Conservation (phyloP, 2,888 invertebrate species). For the Oscheius sp. region DNA sequence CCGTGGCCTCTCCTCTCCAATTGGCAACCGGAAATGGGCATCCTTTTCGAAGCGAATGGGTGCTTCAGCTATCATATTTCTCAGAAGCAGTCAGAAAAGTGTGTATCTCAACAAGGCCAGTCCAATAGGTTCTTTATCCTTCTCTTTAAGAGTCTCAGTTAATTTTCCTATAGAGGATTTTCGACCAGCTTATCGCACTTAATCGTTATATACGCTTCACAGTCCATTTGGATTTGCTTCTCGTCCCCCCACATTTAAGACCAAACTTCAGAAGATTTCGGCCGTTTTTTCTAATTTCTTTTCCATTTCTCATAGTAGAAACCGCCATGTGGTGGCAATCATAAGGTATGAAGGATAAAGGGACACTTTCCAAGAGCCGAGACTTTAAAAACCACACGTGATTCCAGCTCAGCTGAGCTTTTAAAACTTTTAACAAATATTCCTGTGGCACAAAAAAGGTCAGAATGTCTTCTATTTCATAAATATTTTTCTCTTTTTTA, state of each 20-base stretch:
- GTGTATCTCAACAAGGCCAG: too few relatives aligned
- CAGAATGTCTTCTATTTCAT: too few relatives aligned
- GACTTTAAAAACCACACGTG: slow-evolving; percentile 28
- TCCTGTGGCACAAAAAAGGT: too few relatives aligned
- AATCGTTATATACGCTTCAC: background rate
- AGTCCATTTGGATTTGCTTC: background rate
- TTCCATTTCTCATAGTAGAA: background rate
- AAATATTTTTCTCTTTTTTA: too few relatives aligned
- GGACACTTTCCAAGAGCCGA: background rate
- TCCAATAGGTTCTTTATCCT: slow-evolving; percentile 8
- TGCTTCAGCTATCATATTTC: slow-evolving; percentile 37
- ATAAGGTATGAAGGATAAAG: slow-evolving; percentile 20
- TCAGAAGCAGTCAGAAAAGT: slow-evolving; percentile 32
- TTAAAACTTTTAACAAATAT: slow-evolving; percentile 15
- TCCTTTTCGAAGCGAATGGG: slow-evolving; percentile 38
- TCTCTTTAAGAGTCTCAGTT: background rate
- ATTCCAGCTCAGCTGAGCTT: background rate
- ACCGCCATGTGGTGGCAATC: slow-evolving; percentile 24
- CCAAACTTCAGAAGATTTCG: background rate
- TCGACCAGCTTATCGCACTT: background rate
- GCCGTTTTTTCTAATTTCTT: background rate
- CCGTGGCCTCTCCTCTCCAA: slow-evolving; percentile 24
- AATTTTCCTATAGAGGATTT: background rate
- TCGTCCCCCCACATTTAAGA: background rate
- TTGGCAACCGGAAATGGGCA: slow-evolving; percentile 37